Conservation (phyloP, 2,797 vertebrate genomes). For the Chrysocyon brachyurus region DNA sequence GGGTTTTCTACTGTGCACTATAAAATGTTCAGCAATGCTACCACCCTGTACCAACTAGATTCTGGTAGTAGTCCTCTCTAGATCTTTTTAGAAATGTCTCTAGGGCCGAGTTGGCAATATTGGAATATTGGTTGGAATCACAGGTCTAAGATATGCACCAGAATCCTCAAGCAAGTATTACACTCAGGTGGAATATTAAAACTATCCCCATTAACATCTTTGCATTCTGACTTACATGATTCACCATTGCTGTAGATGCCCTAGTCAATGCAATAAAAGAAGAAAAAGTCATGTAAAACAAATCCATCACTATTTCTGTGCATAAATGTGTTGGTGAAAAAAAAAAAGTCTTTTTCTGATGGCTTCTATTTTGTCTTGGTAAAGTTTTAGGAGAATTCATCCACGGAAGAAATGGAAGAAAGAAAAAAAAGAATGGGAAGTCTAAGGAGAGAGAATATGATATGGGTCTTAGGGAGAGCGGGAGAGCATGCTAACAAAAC, state of each 20-base stretch:
- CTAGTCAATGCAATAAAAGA: neutral
- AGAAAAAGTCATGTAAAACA: neutral
- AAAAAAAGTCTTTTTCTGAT: neutral
- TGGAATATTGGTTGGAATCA: neutral
- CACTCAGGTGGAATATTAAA: neutral
- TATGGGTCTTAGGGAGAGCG: neutral
- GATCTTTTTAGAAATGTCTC: neutral
- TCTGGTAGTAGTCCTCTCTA: neutral
- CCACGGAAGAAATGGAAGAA: neutral
- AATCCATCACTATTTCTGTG: neutral
- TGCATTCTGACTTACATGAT: neutral
- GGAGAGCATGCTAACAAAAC: neutral
- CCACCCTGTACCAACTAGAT: neutral
- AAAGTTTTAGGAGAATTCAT: neutral
- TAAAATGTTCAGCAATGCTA: neutral
- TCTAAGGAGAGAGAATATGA: neutral
- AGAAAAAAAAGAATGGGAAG: neutral
- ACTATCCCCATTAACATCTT: neutral
- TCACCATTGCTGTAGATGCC: neutral
- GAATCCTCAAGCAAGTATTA: neutral
- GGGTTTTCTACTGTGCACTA: too few species aligned
- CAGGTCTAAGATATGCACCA: rapidly evolving
- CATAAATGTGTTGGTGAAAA: neutral
- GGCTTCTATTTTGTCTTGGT: neutral
- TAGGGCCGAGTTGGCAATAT: neutral